phyloP scores from a whole-genome alignment of 2,888 invertebrate genomes.

The Ochropleura leucogaster region DNA sequence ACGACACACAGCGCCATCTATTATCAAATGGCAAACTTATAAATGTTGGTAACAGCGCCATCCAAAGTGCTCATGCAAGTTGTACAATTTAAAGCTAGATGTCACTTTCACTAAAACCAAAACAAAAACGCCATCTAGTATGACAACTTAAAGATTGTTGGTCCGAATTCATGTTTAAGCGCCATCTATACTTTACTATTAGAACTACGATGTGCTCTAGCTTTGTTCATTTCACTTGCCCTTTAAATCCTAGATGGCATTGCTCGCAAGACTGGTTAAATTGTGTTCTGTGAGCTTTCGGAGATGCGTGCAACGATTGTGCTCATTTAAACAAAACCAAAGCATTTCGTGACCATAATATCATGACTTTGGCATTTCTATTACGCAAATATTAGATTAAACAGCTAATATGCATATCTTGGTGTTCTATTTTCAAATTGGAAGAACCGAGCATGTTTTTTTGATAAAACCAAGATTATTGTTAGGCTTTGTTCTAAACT shows the following conservation, averaged over 20 bases:
- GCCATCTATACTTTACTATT: conserved; percentile 15
- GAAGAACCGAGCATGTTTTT: not conserved
- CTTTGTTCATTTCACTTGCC: not conserved
- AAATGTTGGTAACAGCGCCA: conserved; percentile 7
- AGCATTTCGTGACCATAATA: conserved; percentile 32
- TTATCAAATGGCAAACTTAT: not conserved
- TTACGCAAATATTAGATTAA: conserved; percentile 48
- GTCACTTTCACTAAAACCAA: not conserved
- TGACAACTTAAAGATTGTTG: fast-evolving
- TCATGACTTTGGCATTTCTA: conserved; percentile 25
- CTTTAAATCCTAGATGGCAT: conserved; percentile 20
- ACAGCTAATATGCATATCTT: conserved; percentile 33
- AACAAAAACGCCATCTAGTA: conserved; percentile 29
- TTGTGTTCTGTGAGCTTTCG: not conserved
- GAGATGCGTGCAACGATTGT: not conserved
- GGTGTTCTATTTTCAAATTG: not conserved
- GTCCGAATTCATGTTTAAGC: not conserved
- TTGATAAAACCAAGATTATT: not conserved
- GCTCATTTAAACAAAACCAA: conserved; percentile 20
- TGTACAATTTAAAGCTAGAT: not conserved
- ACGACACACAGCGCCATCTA: conserved; percentile 49
- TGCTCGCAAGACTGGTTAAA: not conserved
- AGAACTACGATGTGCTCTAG: not conserved
- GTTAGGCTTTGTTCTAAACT: too few species aligned
- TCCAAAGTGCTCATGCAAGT: too few species aligned